Percentiles rank a stretch among this genome's conserved stretches.
These are phyloP conservation scores for Glaucomys volans DNA, from an alignment of 2,113 vertebrate species.

Conservation along the genomic window DNA sequence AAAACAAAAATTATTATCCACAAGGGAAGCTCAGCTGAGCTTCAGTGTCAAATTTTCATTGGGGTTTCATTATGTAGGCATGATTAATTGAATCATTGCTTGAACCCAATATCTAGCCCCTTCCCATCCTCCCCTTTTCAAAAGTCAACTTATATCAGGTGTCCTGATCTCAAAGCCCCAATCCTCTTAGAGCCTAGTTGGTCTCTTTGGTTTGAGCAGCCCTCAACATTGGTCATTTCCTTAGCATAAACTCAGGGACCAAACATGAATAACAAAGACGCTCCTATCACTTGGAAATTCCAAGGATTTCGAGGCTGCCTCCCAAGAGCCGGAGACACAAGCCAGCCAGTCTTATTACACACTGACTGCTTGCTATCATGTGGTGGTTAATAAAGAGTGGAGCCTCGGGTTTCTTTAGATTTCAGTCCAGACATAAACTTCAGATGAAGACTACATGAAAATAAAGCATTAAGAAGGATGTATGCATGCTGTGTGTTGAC, in stretches of 20 bases:
- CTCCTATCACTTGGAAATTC: not conserved
- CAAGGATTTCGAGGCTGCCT: not conserved
- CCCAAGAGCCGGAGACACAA: not conserved
- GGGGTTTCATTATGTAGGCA: too few relatives aligned
- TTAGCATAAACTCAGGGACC: not conserved
- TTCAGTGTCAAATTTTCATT: too few relatives aligned
- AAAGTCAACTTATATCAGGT: not conserved
- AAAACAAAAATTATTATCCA: too few relatives aligned
- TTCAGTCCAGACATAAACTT: not conserved
- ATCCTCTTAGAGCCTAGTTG: not conserved
- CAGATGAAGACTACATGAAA: not conserved
- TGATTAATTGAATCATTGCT: not conserved
- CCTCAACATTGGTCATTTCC: not conserved
- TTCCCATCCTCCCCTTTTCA: not conserved
- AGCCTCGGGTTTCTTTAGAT: not conserved
- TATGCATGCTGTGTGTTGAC: not conserved
- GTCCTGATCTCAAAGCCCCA: not conserved
- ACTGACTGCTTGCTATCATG: not conserved
- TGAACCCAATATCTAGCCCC: not conserved
- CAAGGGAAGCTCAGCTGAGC: too few relatives aligned
- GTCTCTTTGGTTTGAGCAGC: not conserved
- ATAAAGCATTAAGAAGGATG: not conserved
- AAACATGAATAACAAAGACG: not conserved
- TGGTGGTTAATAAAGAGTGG: not conserved
- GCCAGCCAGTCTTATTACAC: not conserved